These are phyloP conservation scores for Helarctos malayanus DNA, from an alignment of 2,797 vertebrate species.

Conservation along the genomic window DNA sequence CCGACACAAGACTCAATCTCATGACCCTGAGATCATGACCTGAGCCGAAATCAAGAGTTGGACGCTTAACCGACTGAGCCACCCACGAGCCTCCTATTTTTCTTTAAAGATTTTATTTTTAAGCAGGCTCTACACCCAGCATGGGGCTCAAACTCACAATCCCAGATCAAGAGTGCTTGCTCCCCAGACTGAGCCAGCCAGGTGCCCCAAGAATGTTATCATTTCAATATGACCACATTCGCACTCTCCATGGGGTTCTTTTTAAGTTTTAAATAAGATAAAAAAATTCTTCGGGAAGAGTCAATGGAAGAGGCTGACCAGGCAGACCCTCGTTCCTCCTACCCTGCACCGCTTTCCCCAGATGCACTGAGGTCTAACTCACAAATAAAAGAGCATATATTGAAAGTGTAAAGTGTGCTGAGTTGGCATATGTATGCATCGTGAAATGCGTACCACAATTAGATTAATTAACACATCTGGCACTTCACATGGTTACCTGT, in stretches of 20 bases:
- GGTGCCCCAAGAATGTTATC: not conserved
- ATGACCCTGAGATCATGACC: not conserved
- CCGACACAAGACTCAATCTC: not conserved
- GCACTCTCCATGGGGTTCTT: not conserved
- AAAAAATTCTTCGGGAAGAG: not conserved
- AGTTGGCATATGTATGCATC: too few species aligned
- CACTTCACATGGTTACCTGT: not conserved
- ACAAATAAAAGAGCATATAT: not conserved
- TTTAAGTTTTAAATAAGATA: not conserved
- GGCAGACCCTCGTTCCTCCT: rapidly evolving
- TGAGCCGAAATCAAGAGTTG: not conserved
- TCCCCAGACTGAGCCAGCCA: not conserved
- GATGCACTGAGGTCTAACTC: not conserved
- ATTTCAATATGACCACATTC: not conserved
- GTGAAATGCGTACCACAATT: not conserved
- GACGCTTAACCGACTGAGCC: not conserved
- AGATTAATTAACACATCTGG: not conserved
- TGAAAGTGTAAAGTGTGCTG: not conserved
- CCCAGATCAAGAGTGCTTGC: not conserved
- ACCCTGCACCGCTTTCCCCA: rapidly evolving
- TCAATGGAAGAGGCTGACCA: rapidly evolving
- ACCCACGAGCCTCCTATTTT: not conserved
- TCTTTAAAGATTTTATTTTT: not conserved
- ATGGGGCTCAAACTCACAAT: not conserved
- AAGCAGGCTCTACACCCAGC: not conserved